These are phyloP conservation scores for Tolypeutes matacus DNA, from an alignment of 2,797 vertebrate species.

Conservation along the genomic window DNA sequence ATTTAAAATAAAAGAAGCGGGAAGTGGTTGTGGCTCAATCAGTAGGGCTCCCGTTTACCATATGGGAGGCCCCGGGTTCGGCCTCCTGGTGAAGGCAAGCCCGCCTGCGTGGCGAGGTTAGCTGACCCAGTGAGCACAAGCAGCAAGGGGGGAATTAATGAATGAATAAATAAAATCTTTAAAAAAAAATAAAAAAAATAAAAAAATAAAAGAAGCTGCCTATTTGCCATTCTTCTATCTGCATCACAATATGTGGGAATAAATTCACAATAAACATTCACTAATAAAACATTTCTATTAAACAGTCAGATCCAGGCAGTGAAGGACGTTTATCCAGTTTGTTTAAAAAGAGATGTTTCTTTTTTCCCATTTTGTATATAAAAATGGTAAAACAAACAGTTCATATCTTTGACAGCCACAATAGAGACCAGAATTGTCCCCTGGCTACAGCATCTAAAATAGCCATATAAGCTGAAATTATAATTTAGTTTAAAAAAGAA, in stretches of 20 bases:
- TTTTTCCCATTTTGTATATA: slow-evolving; percentile 62
- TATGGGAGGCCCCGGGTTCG: too few species aligned
- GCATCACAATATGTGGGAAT: slow-evolving; percentile 74
- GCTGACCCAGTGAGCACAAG: too few species aligned
- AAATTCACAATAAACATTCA: slow-evolving; percentile 75
- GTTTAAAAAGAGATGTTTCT: slow-evolving; percentile 53
- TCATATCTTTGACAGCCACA: slow-evolving; percentile 10
- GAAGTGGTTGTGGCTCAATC: too few species aligned
- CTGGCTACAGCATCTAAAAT: neutral
- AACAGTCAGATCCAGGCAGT: slow-evolving; percentile 44
- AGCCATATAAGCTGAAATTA: neutral
- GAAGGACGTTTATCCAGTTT: slow-evolving; percentile 26
- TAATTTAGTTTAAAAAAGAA: slow-evolving; percentile 20
- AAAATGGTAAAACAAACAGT: slow-evolving; percentile 28
- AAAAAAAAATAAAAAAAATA: too few species aligned
- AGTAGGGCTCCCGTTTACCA: too few species aligned
- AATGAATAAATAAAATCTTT: too few species aligned
- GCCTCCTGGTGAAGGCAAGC: too few species aligned
- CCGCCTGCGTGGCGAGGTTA: too few species aligned
- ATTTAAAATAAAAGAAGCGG: slow-evolving; percentile 76
- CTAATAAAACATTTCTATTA: slow-evolving; percentile 77
- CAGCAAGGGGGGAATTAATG: too few species aligned
- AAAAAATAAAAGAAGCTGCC: slow-evolving; percentile 71
- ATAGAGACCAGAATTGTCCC: slow-evolving; percentile 23
- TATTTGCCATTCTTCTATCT: slow-evolving; percentile 65